Conservation (phyloP, 2,113 vertebrate genomes). For the Helogale parvula region DNA sequence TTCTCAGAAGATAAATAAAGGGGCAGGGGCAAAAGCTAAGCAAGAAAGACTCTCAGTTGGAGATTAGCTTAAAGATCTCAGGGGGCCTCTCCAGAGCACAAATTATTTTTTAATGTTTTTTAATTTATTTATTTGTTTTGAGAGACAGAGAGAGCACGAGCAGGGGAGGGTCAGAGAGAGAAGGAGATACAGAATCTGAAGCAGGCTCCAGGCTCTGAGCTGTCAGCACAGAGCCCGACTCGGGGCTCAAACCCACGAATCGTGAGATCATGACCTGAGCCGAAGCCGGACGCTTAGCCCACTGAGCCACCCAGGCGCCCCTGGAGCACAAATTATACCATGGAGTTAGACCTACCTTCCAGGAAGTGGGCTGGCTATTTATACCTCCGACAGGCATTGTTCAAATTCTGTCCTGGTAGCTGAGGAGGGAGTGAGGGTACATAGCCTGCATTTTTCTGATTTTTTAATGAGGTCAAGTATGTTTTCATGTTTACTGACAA, state of each 20-base stretch:
- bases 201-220: too few relatives aligned
- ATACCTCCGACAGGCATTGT: not conserved
- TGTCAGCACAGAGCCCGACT: too few relatives aligned
- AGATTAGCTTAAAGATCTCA: not conserved
- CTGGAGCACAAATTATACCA: not conserved
- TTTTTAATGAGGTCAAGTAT: not conserved
- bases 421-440: not conserved
- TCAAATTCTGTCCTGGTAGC: not conserved
- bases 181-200: too few relatives aligned
- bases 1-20: not conserved
- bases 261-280: too few relatives aligned
- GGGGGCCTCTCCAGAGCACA: not conserved
- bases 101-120: too few relatives aligned
- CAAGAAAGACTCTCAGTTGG: not conserved
- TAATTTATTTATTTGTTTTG: too few relatives aligned
- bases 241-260: too few relatives aligned
- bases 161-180: too few relatives aligned
- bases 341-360: not conserved
- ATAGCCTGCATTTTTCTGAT: not conserved
- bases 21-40: not conserved
- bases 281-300: too few relatives aligned
- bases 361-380: not conserved
- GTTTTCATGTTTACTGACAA: not conserved
- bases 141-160: too few relatives aligned
- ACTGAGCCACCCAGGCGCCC: too few relatives aligned